phyloP scores from a whole-genome alignment of 2,888 invertebrate genomes.

The Tipula unca region DNA sequence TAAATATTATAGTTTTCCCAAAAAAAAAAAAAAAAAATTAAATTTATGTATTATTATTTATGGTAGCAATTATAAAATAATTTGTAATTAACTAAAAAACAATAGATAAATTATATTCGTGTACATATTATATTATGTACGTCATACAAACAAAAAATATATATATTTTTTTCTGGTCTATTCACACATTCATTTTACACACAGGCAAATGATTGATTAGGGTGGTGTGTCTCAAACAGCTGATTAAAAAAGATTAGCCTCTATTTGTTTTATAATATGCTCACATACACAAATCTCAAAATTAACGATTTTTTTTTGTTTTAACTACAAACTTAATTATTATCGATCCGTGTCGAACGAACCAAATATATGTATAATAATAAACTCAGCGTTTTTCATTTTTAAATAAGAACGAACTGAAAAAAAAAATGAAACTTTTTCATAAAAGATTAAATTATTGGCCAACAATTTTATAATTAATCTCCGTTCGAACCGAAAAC shows the following conservation, averaged over 20 bases:
- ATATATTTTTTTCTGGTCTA: not conserved
- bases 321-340: not conserved
- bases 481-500: not conserved
- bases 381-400: not conserved
- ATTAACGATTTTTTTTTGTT: no score
- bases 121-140: not conserved
- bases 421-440: not conserved
- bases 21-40: not conserved
- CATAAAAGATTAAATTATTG: not conserved
- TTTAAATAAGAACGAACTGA: not conserved
- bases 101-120: not conserved
- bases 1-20: not conserved
- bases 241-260: not conserved
- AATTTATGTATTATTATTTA: not conserved
- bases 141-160: not conserved
- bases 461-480: not conserved
- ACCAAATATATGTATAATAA: not conserved
- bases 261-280: not conserved
- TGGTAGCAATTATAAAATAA: slow-evolving; percentile 8
- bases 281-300: no score
- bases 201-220: not conserved
- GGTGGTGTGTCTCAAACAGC: not conserved
- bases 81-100: slow-evolving; percentile 8
- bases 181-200: not conserved
- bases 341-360: not conserved